Conservation (phyloP, 2,888 invertebrate species). For the Pandemis heparana region DNA sequence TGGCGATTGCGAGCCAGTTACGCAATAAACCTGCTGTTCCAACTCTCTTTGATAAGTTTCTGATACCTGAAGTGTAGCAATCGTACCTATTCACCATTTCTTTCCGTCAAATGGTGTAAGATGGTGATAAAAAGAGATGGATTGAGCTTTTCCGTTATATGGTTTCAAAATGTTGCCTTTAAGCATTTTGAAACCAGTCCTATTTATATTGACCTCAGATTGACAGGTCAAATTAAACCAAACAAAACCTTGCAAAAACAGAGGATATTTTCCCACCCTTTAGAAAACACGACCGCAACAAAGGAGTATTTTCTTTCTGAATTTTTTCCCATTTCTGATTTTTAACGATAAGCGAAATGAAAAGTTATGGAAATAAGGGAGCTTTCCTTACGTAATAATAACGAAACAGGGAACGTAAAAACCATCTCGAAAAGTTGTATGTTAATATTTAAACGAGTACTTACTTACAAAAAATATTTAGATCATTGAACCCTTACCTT, state of each 20-base stretch:
- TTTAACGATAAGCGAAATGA: conserved; percentile 6
- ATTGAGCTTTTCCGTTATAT: no score
- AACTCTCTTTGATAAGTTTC: no score
- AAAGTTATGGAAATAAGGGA: not conserved
- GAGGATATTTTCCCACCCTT: conserved; percentile 15
- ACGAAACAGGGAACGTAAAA: not conserved
- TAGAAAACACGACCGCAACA: conserved; percentile 5
- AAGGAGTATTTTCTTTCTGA: conserved; percentile 13
- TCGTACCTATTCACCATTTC: no score
- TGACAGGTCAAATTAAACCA: conserved; percentile 10
- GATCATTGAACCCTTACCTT: no score
- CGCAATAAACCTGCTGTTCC: no score
- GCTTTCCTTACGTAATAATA: not conserved
- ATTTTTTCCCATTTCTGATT: conserved; percentile 20
- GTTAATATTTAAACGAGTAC: not conserved
- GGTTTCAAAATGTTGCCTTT: no score
- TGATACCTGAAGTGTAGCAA: no score
- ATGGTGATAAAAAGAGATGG: no score
- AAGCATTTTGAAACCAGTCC: no score
- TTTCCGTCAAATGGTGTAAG: no score
- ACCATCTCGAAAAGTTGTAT: not conserved
- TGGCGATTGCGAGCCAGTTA: no score
- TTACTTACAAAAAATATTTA: no score
- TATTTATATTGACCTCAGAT: not conserved
- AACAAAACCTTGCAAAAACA: conserved; percentile 13